A percentile compares a stretch with the other conserved stretches of the same genome.
Evolutionary conservation across 2,888 invertebrate species (phyloP).

Genomic region (Ferrisia virgata): DNA sequence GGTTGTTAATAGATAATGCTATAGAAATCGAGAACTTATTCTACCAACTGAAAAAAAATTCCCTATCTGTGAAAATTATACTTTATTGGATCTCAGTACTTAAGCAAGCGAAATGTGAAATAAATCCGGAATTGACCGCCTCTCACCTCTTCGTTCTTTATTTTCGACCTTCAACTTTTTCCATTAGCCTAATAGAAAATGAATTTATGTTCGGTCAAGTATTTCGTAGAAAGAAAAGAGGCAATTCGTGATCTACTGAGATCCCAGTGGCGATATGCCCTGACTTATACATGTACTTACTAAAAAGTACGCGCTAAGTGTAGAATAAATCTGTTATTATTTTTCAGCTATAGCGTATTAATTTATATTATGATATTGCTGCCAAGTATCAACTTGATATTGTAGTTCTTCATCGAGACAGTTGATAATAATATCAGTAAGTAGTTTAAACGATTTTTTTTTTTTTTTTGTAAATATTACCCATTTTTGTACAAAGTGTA

Average conservation of each 20-base stretch:
- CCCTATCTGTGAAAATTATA: background rate
- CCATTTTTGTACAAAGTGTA: constrained; percentile 1
- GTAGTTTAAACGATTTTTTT: background rate
- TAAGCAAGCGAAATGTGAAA: background rate
- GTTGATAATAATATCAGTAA: background rate
- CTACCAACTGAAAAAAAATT: too few relatives aligned
- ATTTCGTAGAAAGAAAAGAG: constrained; percentile 10
- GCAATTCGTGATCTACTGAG: background rate
- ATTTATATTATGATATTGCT: background rate
- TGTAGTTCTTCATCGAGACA: background rate
- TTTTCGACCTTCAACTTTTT: background rate
- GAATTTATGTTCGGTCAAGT: background rate
- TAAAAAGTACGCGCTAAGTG: background rate
- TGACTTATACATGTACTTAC: background rate
- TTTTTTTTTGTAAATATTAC: background rate
- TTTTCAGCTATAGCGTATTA: background rate
- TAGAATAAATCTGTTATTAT: background rate
- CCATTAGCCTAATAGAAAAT: background rate
- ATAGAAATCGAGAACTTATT: too few relatives aligned
- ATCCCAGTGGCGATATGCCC: background rate
- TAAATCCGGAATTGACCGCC: background rate
- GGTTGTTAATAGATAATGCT: too few relatives aligned
- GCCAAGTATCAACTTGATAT: background rate
- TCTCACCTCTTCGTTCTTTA: background rate
- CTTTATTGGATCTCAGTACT: background rate